Base-by-base conservation (phyloP, 2,888 invertebrate species). In the Catonia carolina region DNA sequence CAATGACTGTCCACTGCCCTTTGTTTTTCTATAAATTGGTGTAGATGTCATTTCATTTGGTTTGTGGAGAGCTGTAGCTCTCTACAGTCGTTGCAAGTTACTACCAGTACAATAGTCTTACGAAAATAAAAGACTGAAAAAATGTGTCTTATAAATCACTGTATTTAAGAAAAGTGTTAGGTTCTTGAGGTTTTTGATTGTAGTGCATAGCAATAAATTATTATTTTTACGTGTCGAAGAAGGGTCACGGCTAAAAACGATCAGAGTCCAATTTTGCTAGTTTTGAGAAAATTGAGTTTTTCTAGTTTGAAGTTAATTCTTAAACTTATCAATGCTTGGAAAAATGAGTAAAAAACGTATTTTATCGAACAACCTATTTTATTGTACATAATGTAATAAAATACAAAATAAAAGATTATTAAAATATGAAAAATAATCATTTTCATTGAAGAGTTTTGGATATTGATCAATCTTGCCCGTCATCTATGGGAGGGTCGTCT, bases 391-490 rank as follows among this genome's bases (percentile, higher is more conserved):
- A 22, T 47, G 2, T 47, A 23, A 47, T 12, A 12, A 47, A 47
- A 12, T 22, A 22, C 20, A 23, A 49, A 49, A 31, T 49, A 14
- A 49, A 22, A 47, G 8, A 47, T 20, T 22, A 22, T 2, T 47
- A 49, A 31, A 49, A 49, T 27, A 49, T 49, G 49, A 49, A 49
- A 27, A 49, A 49, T 49, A 27, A 15, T 49, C n/a, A 27, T 49
- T 22, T 23, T 23, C 31, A 14, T 22, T 31, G 31, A 15, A 49
- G 15, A 49, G 31, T 49, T 27, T 35, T 31, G 35, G 6, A 50
- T 18, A 50, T 33, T 50, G 50, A 35, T 50, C 15, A 5, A 33
- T 50, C 35, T 50, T 33, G 50, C 15, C 15, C 15, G 18, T 50
- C 50, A 50, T 50, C 35, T 50, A 35, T 4, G 50, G 50, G 50